A percentile compares a stretch with the other conserved stretches of the same genome.
These are phyloP conservation scores for Tetranychus piercei DNA, from an alignment of 2,888 invertebrate genomes.

Conservation along the genomic window DNA sequence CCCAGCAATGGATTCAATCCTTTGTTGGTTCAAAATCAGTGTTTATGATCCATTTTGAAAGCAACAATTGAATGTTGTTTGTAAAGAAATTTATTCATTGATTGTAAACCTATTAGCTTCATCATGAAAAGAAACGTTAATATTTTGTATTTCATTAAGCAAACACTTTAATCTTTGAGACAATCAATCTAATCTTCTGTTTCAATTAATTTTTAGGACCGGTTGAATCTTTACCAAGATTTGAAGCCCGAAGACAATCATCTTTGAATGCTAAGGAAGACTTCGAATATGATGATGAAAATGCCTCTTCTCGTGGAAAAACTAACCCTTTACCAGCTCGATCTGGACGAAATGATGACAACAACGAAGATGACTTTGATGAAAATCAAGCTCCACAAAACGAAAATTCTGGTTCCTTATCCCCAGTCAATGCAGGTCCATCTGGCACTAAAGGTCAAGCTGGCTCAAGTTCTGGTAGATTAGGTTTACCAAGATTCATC, in stretches of 20 bases:
- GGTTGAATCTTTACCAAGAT: not conserved
- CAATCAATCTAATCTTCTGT: too few species aligned
- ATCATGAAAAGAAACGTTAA: too few species aligned
- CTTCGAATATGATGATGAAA: not conserved
- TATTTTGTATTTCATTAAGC: too few species aligned
- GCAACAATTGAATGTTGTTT: too few species aligned
- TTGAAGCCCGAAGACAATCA: not conserved
- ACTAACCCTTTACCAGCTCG: not conserved
- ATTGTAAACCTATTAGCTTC: too few species aligned
- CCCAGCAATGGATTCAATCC: too few species aligned
- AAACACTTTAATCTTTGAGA: too few species aligned
- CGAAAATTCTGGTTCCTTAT: not conserved
- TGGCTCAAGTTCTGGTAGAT: not conserved
- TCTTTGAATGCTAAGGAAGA: not conserved
- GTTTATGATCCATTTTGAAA: too few species aligned
- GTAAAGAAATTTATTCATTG: too few species aligned
- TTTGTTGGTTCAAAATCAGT: too few species aligned
- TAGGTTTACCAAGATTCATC: not conserved
- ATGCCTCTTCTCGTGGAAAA: not conserved
- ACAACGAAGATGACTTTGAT: not conserved
- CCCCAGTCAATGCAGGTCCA: not conserved
- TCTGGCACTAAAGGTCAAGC: not conserved
- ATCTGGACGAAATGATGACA: not conserved
- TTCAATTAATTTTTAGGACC: not conserved
- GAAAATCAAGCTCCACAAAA: not conserved